Evolutionary conservation across 2,113 vertebrate species (phyloP).

Genomic region (Danionella cerebrum): DNA sequence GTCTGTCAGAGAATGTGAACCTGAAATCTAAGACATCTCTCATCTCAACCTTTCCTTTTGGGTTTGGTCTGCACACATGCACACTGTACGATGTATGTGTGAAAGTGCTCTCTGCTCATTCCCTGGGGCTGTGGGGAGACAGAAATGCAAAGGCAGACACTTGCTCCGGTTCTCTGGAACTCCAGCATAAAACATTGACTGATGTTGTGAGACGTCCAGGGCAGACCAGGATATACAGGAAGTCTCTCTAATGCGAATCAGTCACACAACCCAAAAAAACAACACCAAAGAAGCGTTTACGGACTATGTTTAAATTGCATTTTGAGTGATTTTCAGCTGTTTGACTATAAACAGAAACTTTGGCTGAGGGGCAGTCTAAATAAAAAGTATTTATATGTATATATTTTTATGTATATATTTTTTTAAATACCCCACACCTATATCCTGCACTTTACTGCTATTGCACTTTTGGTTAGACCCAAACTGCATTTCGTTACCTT

Average conservation of each 20-base stretch:
- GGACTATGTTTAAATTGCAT: too few species aligned
- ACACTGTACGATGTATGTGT: neutral
- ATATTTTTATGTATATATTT: too few species aligned
- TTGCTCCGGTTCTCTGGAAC: neutral
- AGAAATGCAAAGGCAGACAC: neutral
- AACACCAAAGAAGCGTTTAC: too few species aligned
- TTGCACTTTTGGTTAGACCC: too few species aligned
- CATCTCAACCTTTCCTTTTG: neutral
- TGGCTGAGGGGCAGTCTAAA: too few species aligned
- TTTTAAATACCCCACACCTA: too few species aligned
- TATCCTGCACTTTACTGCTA: too few species aligned
- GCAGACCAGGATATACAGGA: neutral
- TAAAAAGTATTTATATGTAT: too few species aligned
- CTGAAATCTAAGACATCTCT: neutral
- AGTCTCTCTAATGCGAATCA: neutral
- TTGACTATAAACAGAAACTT: too few species aligned
- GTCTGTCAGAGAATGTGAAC: neutral
- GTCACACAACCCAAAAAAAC: slow-evolving; percentile 21
- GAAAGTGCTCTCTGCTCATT: neutral
- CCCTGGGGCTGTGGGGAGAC: neutral
- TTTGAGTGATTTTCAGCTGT: too few species aligned
- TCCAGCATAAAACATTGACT: neutral
- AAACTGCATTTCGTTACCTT: too few species aligned
- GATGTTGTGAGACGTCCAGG: slow-evolving; percentile 14
- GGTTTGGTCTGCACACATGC: neutral